Conservation (phyloP, 2,888 invertebrate species). For the Neocrepidodera transversa region DNA sequence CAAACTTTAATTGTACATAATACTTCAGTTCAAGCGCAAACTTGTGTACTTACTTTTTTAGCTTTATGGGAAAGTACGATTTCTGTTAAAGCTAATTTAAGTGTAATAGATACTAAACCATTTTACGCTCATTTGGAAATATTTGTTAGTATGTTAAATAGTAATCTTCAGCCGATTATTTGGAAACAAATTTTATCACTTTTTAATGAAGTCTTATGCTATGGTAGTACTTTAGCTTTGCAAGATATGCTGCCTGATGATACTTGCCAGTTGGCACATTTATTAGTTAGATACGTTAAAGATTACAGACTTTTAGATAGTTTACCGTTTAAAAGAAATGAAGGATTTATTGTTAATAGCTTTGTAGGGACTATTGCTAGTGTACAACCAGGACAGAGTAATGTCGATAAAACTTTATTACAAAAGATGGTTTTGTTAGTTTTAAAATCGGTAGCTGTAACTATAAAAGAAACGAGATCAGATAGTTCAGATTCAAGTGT, state of each 20-base stretch:
- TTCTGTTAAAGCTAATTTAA: constrained; percentile 88
- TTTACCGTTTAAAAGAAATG: constrained; percentile 56
- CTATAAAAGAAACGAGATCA: constrained; percentile 87
- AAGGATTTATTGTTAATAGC: constrained; percentile 58
- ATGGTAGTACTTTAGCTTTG: constrained; percentile 87
- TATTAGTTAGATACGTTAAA: constrained; percentile 85
- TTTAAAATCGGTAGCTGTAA: constrained; percentile 87
- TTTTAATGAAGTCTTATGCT: constrained; percentile 90
- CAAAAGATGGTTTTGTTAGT: constrained; percentile 88
- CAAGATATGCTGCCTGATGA: constrained; percentile 89
- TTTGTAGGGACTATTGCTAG: constrained; percentile 58
- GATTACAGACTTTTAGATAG: constrained; percentile 77
- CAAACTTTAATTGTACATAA: constrained; percentile 66
- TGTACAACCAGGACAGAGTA: constrained; percentile 52
- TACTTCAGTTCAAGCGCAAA: constrained; percentile 70
- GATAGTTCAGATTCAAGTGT: constrained; percentile 84
- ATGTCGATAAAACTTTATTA: constrained; percentile 77
- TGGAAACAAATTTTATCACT: constrained; percentile 85
- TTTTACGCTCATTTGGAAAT: constrained; percentile 86
- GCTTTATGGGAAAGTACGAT: constrained; percentile 90
- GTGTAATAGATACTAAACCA: constrained; percentile 86
- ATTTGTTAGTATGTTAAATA: constrained; percentile 74
- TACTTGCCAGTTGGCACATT: constrained; percentile 84
- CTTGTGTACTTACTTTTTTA: constrained; percentile 81
- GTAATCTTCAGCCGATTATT: constrained; percentile 78